phyloP scores from a whole-genome alignment of 2,797 vertebrate species.

The Brachyalestes nurse region DNA sequence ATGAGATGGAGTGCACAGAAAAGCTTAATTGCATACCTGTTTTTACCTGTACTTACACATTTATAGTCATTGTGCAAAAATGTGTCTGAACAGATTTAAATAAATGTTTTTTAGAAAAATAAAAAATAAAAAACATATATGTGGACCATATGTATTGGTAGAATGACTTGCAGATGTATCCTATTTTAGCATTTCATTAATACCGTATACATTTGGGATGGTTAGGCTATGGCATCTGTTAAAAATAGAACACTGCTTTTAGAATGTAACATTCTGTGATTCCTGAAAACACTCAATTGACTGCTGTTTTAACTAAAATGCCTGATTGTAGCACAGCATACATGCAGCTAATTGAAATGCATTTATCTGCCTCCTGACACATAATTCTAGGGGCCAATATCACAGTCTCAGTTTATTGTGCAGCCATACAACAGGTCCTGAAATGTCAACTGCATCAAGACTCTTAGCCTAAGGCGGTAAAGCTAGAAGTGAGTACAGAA shows the following conservation, averaged over 20 bases:
- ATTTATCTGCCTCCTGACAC: neutral
- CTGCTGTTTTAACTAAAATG: neutral
- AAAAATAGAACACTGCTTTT: neutral
- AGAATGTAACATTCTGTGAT: neutral
- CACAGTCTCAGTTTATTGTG: neutral
- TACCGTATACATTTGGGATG: neutral
- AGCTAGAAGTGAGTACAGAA: neutral
- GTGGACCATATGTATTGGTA: neutral
- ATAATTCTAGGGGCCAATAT: neutral
- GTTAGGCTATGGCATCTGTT: neutral
- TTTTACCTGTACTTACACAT: conserved; percentile 28
- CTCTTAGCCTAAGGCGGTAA: neutral
- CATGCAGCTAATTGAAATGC: neutral
- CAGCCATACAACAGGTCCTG: neutral
- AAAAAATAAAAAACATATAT: neutral
- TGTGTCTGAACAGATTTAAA: conserved; percentile 6
- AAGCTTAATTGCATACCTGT: conserved; percentile 32
- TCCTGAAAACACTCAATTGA: neutral
- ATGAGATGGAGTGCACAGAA: conserved; percentile 34
- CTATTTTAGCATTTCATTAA: neutral
- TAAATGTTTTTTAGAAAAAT: neutral
- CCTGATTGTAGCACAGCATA: neutral
- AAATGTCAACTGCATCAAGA: neutral
- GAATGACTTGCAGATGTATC: neutral
- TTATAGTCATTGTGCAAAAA: conserved; percentile 27